Percentiles rank a stretch among this genome's conserved stretches.
Evolutionary conservation across 2,888 invertebrate species (phyloP).

Genomic region (Copidosoma aretas): DNA sequence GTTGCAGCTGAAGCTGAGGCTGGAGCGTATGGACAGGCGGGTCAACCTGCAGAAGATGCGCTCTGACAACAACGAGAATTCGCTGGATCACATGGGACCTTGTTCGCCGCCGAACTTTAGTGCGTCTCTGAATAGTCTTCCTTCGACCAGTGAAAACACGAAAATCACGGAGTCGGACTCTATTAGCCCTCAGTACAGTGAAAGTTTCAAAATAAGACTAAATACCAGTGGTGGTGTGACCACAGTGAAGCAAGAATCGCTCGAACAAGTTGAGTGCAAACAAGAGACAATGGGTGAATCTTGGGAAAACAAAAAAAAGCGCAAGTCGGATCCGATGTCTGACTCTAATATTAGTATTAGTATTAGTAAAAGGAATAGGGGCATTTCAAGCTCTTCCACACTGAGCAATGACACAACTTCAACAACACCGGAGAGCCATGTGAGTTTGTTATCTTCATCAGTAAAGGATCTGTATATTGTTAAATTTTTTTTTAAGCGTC

Average conservation of each 20-base stretch:
- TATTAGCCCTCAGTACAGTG: conserved; percentile 53
- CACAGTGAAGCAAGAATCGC: conserved; percentile 57
- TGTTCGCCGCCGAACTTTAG: conserved; percentile 57
- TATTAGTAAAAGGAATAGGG: conserved; percentile 56
- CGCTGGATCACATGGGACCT: conserved; percentile 53
- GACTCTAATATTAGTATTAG: conserved; percentile 42
- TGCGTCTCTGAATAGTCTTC: conserved; percentile 39
- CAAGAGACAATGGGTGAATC: conserved; percentile 49
- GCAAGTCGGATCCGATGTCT: conserved; percentile 53
- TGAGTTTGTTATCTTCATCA: not conserved
- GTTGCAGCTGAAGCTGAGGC: conserved; percentile 70
- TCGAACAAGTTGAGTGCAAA: conserved; percentile 54
- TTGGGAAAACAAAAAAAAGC: conserved; percentile 57
- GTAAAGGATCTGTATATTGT: no score
- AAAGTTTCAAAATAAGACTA: conserved; percentile 59
- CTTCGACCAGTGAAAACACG: conserved; percentile 53
- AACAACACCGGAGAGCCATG: conserved; percentile 47
- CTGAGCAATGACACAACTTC: conserved; percentile 57
- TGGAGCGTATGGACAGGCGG: conserved; percentile 74
- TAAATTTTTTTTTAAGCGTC: not conserved
- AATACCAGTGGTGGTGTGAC: conserved; percentile 60
- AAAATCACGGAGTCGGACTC: conserved; percentile 48
- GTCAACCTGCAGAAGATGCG: conserved; percentile 63
- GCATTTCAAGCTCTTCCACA: conserved; percentile 59
- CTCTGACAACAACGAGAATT: conserved; percentile 56